Evolutionary conservation across 1,140 invertebrate genomes (phyloP), one percentile per base, ranked within the genome.

Genomic region (Drosophila ercepeae): DNA sequence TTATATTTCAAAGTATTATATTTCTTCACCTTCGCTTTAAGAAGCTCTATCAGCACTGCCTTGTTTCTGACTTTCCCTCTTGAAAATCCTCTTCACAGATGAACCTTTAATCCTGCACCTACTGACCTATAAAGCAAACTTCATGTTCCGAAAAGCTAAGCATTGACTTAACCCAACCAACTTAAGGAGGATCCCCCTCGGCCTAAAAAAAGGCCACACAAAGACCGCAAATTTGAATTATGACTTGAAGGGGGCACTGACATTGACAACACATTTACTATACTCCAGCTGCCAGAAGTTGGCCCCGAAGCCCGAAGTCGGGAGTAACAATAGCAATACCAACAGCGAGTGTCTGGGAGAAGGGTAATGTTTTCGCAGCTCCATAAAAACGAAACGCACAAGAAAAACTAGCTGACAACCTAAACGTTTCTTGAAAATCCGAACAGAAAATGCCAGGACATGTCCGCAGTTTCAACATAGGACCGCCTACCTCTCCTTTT

Each of bases 361-460:
- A 64, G 45, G 41, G 57, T 81, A 70, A 75, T 77, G 44, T 71
- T 51, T 36, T 19, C 19, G 50, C 41, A 42, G 19, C 44, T 51
- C 55, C 60, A 74, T 57, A 73, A 74, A 74, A 64, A 64, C 46
- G 63, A 27, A 29, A 49, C 25, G 14, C 39, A 45, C 48, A 36
- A 39, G 51, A 86, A 75, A 68, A 84, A 86, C 72, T 81, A 81
- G 72, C 79, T 84, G 79, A 86, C 81, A 84, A 81, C 76, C 81
- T 76, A 86, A 84, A 86, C 79, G 79, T 86, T 79, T 86, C 79
- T 86, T 86, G 52, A 86, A 74, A 86, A 86, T 72, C 69, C 81
- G 68, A 84, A 84, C 72, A 72, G 76, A 83, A 83, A 83, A 84
- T 84, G 70, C 70, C 59, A 55, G 63, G 74, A 72, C 69, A 61